These are phyloP conservation scores for Drosophila dunni DNA, from an alignment of 1,140 invertebrate genomes.

Conservation along the genomic window DNA sequence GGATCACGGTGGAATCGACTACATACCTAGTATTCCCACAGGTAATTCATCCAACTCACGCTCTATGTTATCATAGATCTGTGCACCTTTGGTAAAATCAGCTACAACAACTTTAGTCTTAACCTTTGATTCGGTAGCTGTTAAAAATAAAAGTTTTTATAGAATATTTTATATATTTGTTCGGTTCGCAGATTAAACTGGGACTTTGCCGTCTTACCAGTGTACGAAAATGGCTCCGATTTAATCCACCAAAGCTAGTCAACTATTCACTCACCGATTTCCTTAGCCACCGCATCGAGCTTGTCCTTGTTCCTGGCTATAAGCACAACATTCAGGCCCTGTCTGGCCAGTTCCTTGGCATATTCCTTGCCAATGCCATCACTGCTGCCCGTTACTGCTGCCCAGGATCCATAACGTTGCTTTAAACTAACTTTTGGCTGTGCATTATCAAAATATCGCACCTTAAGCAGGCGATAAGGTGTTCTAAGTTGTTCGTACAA, in stretches of 20 bases:
- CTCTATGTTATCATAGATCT: slow-evolving; percentile 89
- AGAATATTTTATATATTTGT: background rate
- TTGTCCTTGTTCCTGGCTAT: slow-evolving; percentile 92
- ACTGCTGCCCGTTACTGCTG: slow-evolving; percentile 94
- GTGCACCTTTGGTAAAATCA: slow-evolving; percentile 91
- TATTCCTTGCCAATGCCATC: slow-evolving; percentile 97
- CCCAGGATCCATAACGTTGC: slow-evolving; percentile 64
- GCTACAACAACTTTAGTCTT: slow-evolving; percentile 90
- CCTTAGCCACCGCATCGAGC: slow-evolving; percentile 89
- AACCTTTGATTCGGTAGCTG: slow-evolving; percentile 85
- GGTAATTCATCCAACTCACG: slow-evolving; percentile 88
- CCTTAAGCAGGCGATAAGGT: slow-evolving; percentile 42
- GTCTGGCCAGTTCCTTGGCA: slow-evolving; percentile 91
- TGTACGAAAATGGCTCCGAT: too few relatives aligned
- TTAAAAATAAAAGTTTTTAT: background rate
- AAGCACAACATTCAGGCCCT: slow-evolving; percentile 92
- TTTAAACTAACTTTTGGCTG: slow-evolving; percentile 36
- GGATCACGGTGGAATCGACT: background rate
- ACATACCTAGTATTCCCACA: slow-evolving; percentile 92
- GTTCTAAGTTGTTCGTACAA: slow-evolving; percentile 69
- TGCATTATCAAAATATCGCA: background rate
- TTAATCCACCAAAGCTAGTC: too few relatives aligned
- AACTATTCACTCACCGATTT: slow-evolving; percentile 88
- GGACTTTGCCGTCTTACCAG: too few relatives aligned
- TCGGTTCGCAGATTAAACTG: too few relatives aligned